A percentile compares a stretch with the other conserved stretches of the same genome.
Evolutionary conservation across 2,797 vertebrate genomes (phyloP).

Genomic region (Orientallactaga sibirica): DNA sequence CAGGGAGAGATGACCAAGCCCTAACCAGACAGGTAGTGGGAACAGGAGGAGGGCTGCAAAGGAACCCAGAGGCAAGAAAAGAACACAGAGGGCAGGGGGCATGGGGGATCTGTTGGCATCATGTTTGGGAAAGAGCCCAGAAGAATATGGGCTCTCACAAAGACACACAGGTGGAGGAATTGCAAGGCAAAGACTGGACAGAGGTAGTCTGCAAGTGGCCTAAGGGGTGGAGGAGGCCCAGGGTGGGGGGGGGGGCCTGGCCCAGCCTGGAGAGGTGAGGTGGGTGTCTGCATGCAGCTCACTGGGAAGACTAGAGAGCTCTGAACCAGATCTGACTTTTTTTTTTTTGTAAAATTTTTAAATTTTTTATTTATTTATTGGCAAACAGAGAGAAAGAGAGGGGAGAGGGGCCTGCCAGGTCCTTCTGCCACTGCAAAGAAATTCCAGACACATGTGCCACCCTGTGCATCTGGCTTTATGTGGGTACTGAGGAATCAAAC

Average conservation of each 20-base stretch:
- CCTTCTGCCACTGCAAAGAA: too few relatives aligned
- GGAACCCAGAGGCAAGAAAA: not conserved
- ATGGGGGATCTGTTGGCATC: not conserved
- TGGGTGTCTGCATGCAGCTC: not conserved
- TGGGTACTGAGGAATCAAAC: too few relatives aligned
- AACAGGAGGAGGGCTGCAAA: not conserved
- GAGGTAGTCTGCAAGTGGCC: not conserved
- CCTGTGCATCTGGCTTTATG: too few relatives aligned
- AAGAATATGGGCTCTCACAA: not conserved
- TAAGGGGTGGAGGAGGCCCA: accelerated
- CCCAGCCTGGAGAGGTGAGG: not conserved
- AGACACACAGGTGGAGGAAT: not conserved
- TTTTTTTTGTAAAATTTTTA: too few relatives aligned
- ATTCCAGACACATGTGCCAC: too few relatives aligned
- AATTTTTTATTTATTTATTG: too few relatives aligned
- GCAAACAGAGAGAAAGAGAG: too few relatives aligned
- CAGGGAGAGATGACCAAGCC: not conserved
- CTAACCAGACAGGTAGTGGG: not conserved
- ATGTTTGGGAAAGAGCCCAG: not conserved
- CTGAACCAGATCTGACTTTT: not conserved
- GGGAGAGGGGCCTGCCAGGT: too few relatives aligned
- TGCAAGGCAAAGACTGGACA: not conserved
- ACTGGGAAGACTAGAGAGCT: not conserved
- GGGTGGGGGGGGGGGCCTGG: not conserved
- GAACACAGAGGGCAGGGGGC: too few relatives aligned